Evolutionary conservation across 2,113 vertebrate genomes (phyloP).

Genomic region (Numida meleagris): DNA sequence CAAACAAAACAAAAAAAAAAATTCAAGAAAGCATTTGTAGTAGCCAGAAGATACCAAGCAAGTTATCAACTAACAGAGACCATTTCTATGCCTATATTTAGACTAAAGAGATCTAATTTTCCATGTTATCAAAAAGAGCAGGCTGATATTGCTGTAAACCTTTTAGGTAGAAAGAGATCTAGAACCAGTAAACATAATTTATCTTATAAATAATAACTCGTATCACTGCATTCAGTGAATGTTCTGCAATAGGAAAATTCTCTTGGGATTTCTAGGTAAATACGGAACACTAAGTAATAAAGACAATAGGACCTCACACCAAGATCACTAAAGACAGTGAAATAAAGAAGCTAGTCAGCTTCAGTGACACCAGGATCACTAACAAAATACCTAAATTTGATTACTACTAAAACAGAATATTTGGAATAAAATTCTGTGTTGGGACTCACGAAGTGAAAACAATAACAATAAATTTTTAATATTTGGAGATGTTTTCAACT

Average conservation of each 20-base stretch:
- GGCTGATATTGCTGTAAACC: not conserved
- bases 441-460: not conserved
- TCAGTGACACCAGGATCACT: not conserved
- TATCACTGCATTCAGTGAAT: not conserved
- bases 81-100: not conserved
- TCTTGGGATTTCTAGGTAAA: not conserved
- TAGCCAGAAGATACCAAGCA: not conserved
- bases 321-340: not conserved
- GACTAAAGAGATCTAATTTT: not conserved
- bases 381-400: not conserved
- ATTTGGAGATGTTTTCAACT: not conserved
- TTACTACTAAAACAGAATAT: not conserved
- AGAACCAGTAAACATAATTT: not conserved
- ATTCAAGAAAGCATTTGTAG: not conserved
- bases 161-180: not conserved
- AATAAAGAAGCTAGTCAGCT: not conserved
- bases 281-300: not conserved
- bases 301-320: not conserved
- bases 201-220: not conserved
- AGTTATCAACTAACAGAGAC: not conserved
- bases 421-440: not conserved
- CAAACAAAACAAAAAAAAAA: not conserved
- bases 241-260: not conserved
- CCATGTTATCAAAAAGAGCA: not conserved
- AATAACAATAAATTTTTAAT: not conserved